phyloP scores from a whole-genome alignment of 2,113 vertebrate genomes.

The Malurus cyaneus region DNA sequence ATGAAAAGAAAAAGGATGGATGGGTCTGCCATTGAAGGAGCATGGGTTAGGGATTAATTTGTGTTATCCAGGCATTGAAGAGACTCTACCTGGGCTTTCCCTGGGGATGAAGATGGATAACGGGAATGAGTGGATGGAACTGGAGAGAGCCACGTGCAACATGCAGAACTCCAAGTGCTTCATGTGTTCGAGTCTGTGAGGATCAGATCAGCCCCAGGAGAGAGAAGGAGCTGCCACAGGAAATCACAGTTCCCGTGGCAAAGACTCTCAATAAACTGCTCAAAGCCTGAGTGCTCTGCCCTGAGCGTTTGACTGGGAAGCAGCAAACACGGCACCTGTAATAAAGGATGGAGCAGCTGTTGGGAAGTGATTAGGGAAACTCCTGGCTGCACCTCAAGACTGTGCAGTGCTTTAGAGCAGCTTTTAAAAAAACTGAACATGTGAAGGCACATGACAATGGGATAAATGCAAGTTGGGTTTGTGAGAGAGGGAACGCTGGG shows the following conservation, averaged over 20 bases:
- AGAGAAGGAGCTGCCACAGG: background rate
- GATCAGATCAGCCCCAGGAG: background rate
- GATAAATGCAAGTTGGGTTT: background rate
- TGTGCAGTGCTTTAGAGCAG: background rate
- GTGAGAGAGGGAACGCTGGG: background rate
- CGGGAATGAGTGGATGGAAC: background rate
- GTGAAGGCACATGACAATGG: background rate
- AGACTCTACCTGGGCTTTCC: background rate
- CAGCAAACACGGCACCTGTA: background rate
- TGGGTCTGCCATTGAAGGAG: background rate
- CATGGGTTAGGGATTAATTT: background rate
- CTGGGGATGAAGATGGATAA: background rate
- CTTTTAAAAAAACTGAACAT: background rate
- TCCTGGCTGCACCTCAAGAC: conserved; percentile 44
- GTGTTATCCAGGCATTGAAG: background rate
- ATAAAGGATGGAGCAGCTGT: conserved; percentile 41
- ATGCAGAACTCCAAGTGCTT: background rate
- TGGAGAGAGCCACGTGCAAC: background rate
- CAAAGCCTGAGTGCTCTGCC: conserved; percentile 26
- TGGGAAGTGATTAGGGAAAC: conserved; percentile 32
- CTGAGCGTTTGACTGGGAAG: conserved; percentile 9
- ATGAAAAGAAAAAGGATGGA: background rate
- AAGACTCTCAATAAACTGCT: background rate
- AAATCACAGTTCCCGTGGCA: background rate
- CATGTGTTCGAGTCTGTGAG: background rate